Evolutionary conservation across 1,140 invertebrate genomes (phyloP), one percentile per base, ranked within the genome.

Genomic region (Nephotettix cincticeps): DNA sequence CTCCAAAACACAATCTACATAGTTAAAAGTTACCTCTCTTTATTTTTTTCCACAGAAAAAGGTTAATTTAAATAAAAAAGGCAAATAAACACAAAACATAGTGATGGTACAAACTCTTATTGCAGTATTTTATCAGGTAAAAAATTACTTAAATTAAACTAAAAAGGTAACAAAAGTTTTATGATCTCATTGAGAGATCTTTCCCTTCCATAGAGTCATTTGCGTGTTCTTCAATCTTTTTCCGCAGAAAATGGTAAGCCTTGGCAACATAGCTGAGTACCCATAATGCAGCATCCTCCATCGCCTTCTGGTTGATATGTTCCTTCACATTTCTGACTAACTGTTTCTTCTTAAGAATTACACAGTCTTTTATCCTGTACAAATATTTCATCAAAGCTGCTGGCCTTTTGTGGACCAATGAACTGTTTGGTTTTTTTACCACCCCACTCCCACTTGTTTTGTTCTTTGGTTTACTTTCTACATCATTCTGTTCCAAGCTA

Each of bases 321-420:
- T 17, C 47, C 47, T 51, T 51, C 4, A 51, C 4, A 19, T 21
- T 21, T 4, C n/a, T 4, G 4, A 51, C 47, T 9, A 51, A 4
- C 47, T 51, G 47, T 19, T 17, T 51, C 47, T 51, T 51, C n/a
- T 51, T 51, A 4, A 51, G 21, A 4, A 51, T 51, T 9, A 51
- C 47, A 51, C 47, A 51, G n/a, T 51, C 47, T 51, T 51, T 51
- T 4, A 51, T 51, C 21, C 21, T 51, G 47, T 51, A 51, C 47
- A 51, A 51, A 21, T 51, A 51, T 21, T n/a, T 4, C 47, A 51
- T 51, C n/a, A 51, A 21, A 4, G 21, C 21, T 9, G 14, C 47
- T 21, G 14, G 47, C 21, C 19, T 51, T 21, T 51, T 51, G 14
- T 51, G 14, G 4, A 51, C 47, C 19, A 51, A 4, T 9, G 47